Conservation (phyloP, 2,888 invertebrate species). For the Stramonita haemastoma region DNA sequence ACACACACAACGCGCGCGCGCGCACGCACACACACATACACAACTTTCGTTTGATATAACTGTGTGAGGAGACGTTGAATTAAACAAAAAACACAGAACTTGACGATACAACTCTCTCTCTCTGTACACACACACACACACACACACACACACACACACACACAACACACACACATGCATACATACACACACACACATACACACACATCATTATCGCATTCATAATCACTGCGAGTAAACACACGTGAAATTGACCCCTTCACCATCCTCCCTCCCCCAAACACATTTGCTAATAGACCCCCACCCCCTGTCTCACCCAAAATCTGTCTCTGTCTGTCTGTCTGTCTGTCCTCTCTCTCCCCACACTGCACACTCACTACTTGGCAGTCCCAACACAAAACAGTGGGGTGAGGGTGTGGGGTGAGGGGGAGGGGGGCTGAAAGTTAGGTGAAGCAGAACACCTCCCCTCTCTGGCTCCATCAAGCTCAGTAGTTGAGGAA, state of each 20-base stretch:
- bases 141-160: not conserved
- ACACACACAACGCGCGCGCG: no score
- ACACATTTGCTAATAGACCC: not conserved
- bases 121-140: not conserved
- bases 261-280: not conserved
- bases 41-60: no score
- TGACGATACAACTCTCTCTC: no score
- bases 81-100: no score
- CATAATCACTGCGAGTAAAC: no score
- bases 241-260: no score
- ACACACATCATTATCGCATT: not conserved
- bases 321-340: not conserved
- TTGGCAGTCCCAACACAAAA: no score
- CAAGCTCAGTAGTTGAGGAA: not conserved
- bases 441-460: slow-evolving; percentile 3
- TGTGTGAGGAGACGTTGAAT: no score
- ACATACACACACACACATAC: not conserved
- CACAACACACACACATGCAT: not conserved
- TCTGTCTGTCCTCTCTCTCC: no score
- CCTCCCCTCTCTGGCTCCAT: not conserved
- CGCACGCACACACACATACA: no score
- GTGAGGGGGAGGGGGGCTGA: not conserved
- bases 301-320: not conserved
- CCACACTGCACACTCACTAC: no score
- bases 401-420: no score